Percentiles rank a stretch among this genome's conserved stretches.
Evolutionary conservation across 2,113 vertebrate species (phyloP).

Genomic region (Microtus richardsoni): DNA sequence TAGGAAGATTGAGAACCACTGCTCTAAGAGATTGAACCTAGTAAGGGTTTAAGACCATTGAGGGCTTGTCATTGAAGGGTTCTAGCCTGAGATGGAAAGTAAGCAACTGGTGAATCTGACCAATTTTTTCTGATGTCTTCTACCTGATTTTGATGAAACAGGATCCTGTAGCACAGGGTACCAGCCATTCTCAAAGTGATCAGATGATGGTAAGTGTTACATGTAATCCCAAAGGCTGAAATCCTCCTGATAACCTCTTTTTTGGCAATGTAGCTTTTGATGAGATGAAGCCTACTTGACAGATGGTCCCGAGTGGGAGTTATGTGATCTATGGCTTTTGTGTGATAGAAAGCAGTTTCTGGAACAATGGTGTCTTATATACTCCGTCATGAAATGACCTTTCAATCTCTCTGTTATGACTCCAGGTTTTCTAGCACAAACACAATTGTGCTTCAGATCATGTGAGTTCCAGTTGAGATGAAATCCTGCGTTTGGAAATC

Average conservation of each 20-base stretch:
- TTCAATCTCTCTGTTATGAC: conserved; percentile 72
- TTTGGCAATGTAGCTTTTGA: conserved; percentile 72
- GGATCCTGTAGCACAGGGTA: not conserved
- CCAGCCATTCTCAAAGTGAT: not conserved
- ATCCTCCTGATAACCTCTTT: conserved; percentile 54
- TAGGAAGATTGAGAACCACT: not conserved
- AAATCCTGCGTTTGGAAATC: conserved; percentile 68
- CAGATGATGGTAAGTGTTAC: not conserved
- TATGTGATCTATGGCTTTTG: conserved; percentile 81
- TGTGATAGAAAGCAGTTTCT: conserved; percentile 76
- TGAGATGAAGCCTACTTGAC: conserved; percentile 81
- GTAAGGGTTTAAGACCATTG: not conserved
- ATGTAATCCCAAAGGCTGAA: conserved; percentile 45
- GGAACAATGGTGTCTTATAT: conserved; percentile 64
- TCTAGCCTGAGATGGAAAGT: not conserved
- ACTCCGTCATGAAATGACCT: conserved; percentile 67
- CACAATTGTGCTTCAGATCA: conserved; percentile 63
- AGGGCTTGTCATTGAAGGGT: not conserved
- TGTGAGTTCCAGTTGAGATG: conserved; percentile 47
- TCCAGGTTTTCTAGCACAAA: conserved; percentile 51
- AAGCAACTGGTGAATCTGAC: not conserved
- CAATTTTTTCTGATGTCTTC: not conserved
- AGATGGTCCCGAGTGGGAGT: conserved; percentile 81
- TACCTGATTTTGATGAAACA: conserved; percentile 39
- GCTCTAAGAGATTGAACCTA: not conserved